Evolutionary conservation across 2,888 invertebrate species (phyloP).

Genomic region (Ormyrus thymus): DNA sequence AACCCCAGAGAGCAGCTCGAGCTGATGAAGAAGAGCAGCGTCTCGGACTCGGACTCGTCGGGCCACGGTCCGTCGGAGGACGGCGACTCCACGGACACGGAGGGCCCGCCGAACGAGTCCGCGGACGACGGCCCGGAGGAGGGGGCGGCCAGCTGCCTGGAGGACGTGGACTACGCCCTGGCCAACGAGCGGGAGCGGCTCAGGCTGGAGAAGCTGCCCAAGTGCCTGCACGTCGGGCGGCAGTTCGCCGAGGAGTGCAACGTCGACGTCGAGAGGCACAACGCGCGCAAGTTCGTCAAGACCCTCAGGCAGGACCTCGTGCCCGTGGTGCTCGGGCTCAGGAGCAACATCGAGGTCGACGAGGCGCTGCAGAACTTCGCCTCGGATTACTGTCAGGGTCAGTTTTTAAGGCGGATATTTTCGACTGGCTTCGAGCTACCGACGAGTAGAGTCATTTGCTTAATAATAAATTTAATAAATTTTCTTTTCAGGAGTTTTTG

Average conservation of each 20-base stretch:
- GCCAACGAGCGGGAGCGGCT: slow-evolving; percentile 73
- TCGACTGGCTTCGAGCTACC: no score
- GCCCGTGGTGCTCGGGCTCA: slow-evolving; percentile 84
- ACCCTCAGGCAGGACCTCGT: slow-evolving; percentile 84
- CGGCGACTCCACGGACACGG: slow-evolving; percentile 71
- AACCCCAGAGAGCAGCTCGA: slow-evolving; percentile 70
- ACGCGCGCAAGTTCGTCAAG: slow-evolving; percentile 89
- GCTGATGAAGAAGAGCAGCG: slow-evolving; percentile 71
- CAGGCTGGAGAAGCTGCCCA: slow-evolving; percentile 78
- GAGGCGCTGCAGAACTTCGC: slow-evolving; percentile 94
- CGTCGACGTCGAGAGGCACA: slow-evolving; percentile 90
- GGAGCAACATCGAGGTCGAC: slow-evolving; percentile 92
- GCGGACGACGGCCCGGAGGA: slow-evolving; percentile 67
- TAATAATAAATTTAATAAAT: no score
- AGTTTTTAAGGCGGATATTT: slow-evolving; percentile 72
- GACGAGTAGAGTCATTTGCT: no score
- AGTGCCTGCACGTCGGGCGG: slow-evolving; percentile 77
- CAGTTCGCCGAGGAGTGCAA: slow-evolving; percentile 79
- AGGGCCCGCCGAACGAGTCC: slow-evolving; percentile 70
- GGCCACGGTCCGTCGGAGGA: slow-evolving; percentile 72
- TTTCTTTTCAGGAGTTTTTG: slow-evolving; percentile 65
- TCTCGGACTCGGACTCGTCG: slow-evolving; percentile 71
- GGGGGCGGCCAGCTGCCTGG: slow-evolving; percentile 64
- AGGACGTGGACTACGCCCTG: slow-evolving; percentile 68
- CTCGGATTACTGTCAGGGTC: slow-evolving; percentile 92